Percentiles rank a stretch among this genome's conserved stretches.
phyloP scores from a whole-genome alignment of 2,888 invertebrate species.

The Choristoneura rosaceana region DNA sequence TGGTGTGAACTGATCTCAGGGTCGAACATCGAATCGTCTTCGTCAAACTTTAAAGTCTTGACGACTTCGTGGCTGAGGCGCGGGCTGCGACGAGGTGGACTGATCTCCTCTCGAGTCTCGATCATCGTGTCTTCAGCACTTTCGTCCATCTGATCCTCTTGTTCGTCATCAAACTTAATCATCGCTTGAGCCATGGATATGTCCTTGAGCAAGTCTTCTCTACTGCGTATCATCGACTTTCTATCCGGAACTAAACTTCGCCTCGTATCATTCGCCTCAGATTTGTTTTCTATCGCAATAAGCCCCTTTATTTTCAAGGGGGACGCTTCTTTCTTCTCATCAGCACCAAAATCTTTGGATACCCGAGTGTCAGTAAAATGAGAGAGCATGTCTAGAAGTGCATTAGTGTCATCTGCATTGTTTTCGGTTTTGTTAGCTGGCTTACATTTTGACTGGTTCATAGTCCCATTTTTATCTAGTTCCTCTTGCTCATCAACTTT shows the following conservation, averaged over 20 bases:
- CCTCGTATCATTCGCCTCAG: constrained; percentile 46
- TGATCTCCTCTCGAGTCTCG: constrained; percentile 1
- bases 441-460: not conserved
- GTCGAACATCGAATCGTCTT: constrained; percentile 58
- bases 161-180: constrained; percentile 59
- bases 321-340: constrained; percentile 27
- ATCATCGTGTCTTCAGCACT: constrained; percentile 46
- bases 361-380: constrained; percentile 61
- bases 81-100: constrained; percentile 28
- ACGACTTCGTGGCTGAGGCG: constrained; percentile 67
- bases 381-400: constrained; percentile 67
- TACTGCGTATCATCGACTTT: constrained; percentile 60
- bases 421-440: not conserved
- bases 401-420: constrained; percentile 64
- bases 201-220: constrained; percentile 66
- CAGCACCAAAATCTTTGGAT: constrained; percentile 43
- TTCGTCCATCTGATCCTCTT: constrained; percentile 55
- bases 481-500: not conserved
- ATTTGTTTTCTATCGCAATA: constrained; percentile 48
- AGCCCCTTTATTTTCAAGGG: constrained; percentile 40
- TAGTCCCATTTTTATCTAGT: not conserved
- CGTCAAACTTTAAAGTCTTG: constrained; percentile 72
- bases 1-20: constrained; percentile 49
- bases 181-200: constrained; percentile 70
- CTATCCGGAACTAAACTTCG: constrained; percentile 58